phyloP scores from a whole-genome alignment of 2,888 invertebrate species.

The Oscheius sp. region DNA sequence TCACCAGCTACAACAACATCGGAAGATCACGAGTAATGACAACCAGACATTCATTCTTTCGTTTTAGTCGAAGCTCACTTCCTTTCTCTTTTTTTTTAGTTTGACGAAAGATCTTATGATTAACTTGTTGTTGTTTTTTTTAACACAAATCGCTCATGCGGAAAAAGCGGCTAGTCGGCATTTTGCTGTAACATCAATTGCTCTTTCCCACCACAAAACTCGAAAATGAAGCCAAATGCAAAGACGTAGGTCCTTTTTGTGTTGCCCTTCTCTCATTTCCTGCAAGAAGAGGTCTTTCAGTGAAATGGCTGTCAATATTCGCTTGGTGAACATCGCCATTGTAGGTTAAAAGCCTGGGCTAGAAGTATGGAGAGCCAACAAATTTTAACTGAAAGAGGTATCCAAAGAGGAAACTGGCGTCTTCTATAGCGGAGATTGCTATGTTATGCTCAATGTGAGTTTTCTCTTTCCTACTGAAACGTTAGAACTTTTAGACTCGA shows the following conservation, averaged over 20 bases:
- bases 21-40: no score
- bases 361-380: conserved; percentile 69
- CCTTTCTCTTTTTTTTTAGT: no score
- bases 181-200: conserved; percentile 19
- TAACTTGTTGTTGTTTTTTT: no score
- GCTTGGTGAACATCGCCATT: background rate
- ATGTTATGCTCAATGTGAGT: conserved; percentile 78
- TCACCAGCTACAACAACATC: no score
- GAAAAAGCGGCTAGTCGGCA: background rate
- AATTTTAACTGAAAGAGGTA: conserved; percentile 70
- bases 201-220: background rate
- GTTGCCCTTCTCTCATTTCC: background rate
- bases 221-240: background rate
- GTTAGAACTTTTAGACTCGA: conserved; percentile 65
- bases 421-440: conserved; percentile 72
- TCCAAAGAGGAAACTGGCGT: conserved; percentile 69
- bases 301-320: background rate
- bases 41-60: no score
- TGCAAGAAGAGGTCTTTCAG: background rate
- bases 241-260: background rate
- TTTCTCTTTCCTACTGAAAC: no score
- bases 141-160: no score
- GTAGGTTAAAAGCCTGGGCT: conserved; percentile 65
- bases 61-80: no score
- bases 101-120: no score